Base-by-base conservation (phyloP, 2,113 vertebrate species). In the Cyanocitta stelleri region DNA sequence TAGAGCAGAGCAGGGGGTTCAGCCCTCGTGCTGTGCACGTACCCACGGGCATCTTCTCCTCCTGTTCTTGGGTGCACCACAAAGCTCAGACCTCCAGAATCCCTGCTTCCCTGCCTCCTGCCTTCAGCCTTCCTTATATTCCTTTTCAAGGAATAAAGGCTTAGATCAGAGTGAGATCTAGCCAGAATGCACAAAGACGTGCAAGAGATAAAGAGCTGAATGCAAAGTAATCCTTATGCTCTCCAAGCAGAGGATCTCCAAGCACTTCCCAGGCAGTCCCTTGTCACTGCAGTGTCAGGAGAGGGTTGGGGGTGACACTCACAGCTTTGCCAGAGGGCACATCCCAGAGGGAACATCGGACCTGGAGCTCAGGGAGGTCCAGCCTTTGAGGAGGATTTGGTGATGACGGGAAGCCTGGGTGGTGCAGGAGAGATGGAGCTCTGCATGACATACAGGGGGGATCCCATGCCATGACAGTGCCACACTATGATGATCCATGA, bases 361-460 rank as follows among this genome's bases (percentile, higher is more conserved):
- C 20, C 41, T 44, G 48, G 39, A 35, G 15, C 49, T 55, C 56
- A 11, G 54, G 18, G n/a, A 49, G 32, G 19, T 26, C 22, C 75
- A 63, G 26, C 16, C 30, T 56, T 55, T 44, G 59, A 76, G 59
- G 49, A 77, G 81, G 0, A 0, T 59, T 88, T 83, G 69, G 75
- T 3, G 11, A 10, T 4, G n/a, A 32, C 5, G 20, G 33, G 55
- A 43, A 73, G 59, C 59, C 23, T 0, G 2, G 23, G 13, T 43
- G 46, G 6, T 35, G 11, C 4, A n/a, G 51, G 44, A 52, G 33
- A 78, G 64, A 33, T 44, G 63, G 68, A 87, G 20, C 24, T 68
- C 44, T 39, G n/a, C 0, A 1, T 58, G 22, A 8, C 1, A 1
- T 0, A 0, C 11, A 1, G 12, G 4, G 10, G 27, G 37, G 16